phyloP scores from a whole-genome alignment of 2,797 vertebrate species.

The Smutsia gigantea region DNA sequence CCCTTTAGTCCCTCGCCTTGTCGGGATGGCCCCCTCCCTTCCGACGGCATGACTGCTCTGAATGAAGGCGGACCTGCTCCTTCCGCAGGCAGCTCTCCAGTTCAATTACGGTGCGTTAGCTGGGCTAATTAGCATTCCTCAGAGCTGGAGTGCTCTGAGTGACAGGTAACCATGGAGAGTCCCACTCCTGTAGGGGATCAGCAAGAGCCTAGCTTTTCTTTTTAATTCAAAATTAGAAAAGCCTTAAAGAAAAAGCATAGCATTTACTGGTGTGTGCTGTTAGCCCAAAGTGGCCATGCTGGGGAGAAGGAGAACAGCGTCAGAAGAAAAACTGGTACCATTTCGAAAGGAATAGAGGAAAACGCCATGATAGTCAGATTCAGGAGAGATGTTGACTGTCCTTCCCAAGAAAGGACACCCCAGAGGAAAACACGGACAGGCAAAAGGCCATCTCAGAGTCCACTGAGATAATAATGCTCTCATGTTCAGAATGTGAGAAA shows the following conservation, averaged over 20 bases:
- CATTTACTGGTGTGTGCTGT: constrained; percentile 79
- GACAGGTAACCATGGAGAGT: constrained; percentile 89
- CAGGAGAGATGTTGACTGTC: constrained; percentile 76
- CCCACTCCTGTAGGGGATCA: constrained; percentile 85
- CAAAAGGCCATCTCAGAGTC: constrained; percentile 71
- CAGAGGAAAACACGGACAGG: constrained; percentile 76
- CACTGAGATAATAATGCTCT: constrained; percentile 68
- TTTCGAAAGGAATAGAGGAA: constrained; percentile 79
- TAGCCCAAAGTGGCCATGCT: constrained; percentile 80
- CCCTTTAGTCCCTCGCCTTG: constrained; percentile 68
- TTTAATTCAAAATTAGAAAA: constrained; percentile 88
- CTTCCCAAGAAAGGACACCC: constrained; percentile 64
- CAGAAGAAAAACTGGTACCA: constrained; percentile 78
- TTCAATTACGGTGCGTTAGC: constrained; percentile 84
- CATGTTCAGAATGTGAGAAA: constrained; percentile 66
- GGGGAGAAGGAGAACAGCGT: constrained; percentile 72
- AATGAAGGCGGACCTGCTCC: constrained; percentile 76
- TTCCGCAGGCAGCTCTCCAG: constrained; percentile 79
- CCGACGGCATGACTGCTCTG: constrained; percentile 75
- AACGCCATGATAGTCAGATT: constrained; percentile 14
- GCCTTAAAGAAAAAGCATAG: constrained; percentile 83
- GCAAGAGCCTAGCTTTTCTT: constrained; percentile 83
- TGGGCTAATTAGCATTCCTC: constrained; percentile 88
- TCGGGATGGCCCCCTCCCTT: constrained; percentile 74
- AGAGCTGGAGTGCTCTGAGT: constrained; percentile 85